Base-by-base conservation (phyloP, 2,797 vertebrate genomes). In the Perodicticus potto region DNA sequence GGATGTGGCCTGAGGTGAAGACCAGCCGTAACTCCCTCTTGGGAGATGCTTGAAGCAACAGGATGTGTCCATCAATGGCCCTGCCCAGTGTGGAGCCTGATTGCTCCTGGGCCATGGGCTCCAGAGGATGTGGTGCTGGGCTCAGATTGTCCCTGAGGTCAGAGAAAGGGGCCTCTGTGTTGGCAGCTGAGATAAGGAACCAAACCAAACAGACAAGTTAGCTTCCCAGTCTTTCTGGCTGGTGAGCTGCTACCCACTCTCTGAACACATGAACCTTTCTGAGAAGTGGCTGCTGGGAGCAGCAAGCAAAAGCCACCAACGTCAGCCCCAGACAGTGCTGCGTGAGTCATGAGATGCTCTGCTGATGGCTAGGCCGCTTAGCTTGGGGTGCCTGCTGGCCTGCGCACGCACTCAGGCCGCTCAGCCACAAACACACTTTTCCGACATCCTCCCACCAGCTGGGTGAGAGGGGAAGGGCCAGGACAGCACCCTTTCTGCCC, bases 91-190 rank as follows among this genome's bases (percentile, higher is more conserved):
- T 25, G 72, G 2, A 67, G 5, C 2, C 61, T 61, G 43, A 53
- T n/a, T 37, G 2, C n/a, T 86, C 5, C 45, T 70, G 10, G 10
- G 8, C 23, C 17, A 87, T 88, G 43, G 37, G 43, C 7, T 19
- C 27, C 53, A 4, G 22, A 4, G 34, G 1, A 8, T 43, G 16
- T 9, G 10, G 6, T 45, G 3, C 11, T 82, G 43, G 67, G 32
- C 40, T 74, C 57, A 49, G 43, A 32, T 45, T 23, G 5, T 69
- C 40, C 63, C 20, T 76, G 27, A 45, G 45, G 59, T 57, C 45
- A 59, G 84, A 86, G 80, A 53, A 89, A 88, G 76, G 5, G 69
- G 25, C n/a, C 9, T 84, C 5, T 37, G 37, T 67, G 86, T 45
- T 84, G 37, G 61, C 32, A 67, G 11, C 63, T 57, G 53, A 92